These are phyloP conservation scores for Apoderus coryli DNA, from an alignment of 2,888 invertebrate genomes.

Conservation along the genomic window DNA sequence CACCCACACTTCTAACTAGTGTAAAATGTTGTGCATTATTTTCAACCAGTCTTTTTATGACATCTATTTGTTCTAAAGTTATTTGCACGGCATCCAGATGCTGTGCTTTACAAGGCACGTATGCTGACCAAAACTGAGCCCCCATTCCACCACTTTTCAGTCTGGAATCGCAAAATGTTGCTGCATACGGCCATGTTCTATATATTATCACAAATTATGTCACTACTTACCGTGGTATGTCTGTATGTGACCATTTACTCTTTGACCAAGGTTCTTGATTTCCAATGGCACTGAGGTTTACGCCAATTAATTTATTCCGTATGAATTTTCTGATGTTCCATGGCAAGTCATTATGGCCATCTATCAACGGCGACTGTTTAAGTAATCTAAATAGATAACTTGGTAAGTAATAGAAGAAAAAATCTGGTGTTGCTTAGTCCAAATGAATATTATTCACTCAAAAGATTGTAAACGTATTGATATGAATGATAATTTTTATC, in stretches of 20 bases:
- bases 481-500: too few relatives aligned
- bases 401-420: too few relatives aligned
- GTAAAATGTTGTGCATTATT: conserved; percentile 60
- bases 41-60: conserved; percentile 57
- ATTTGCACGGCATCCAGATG: conserved; percentile 70
- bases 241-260: conserved; percentile 86
- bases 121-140: conserved; percentile 85
- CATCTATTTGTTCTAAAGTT: conserved; percentile 75
- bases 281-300: conserved; percentile 51
- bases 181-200: neutral
- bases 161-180: conserved; percentile 6
- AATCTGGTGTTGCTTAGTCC: too few relatives aligned
- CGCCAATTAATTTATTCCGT: conserved; percentile 59
- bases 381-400: conserved; percentile 39
- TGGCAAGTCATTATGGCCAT: conserved; percentile 77
- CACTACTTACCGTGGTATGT: conserved; percentile 57
- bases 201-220: conserved; percentile 6
- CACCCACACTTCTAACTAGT: conserved; percentile 53
- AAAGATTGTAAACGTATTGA: too few relatives aligned
- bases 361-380: conserved; percentile 54
- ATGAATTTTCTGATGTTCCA: conserved; percentile 83
- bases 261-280: conserved; percentile 68
- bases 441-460: too few relatives aligned
- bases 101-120: conserved; percentile 73
- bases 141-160: conserved; percentile 40